Evolutionary conservation across 2,888 invertebrate genomes (phyloP).

Genomic region (Clostera curtula): DNA sequence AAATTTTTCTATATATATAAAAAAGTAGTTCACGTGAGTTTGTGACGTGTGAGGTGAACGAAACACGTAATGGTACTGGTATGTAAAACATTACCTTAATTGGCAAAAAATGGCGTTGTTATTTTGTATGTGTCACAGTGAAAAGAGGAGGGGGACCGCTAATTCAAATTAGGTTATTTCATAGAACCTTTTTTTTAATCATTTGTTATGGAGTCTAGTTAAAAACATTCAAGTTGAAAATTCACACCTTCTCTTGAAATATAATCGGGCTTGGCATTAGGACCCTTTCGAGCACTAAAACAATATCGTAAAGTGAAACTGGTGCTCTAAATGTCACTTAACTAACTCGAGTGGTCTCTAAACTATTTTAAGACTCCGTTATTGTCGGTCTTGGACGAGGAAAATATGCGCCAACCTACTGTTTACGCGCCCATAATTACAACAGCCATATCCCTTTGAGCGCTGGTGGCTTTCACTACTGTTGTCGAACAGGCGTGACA

Average conservation of each 20-base stretch:
- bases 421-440: constrained; percentile 26
- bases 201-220: constrained; percentile 2
- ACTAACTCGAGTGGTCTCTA: constrained; percentile 13
- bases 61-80: too few species aligned
- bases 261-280: not conserved
- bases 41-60: too few species aligned
- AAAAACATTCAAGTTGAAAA: constrained; percentile 3
- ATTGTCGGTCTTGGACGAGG: constrained; percentile 16
- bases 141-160: too few species aligned
- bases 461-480: constrained; percentile 37
- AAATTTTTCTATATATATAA: too few species aligned
- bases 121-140: too few species aligned
- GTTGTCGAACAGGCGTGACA: too few species aligned
- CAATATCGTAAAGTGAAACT: constrained; percentile 8
- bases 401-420: constrained; percentile 22
- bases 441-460: constrained; percentile 22
- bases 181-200: too few species aligned
- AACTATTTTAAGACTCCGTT: constrained; percentile 21
- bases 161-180: too few species aligned
- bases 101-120: too few species aligned
- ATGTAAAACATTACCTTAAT: too few species aligned
- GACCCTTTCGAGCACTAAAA: not conserved
- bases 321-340: constrained; percentile 17
- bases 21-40: too few species aligned
- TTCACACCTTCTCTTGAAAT: too few species aligned